Evolutionary conservation across 2,888 invertebrate species (phyloP).

Genomic region (Melanostoma scalare): DNA sequence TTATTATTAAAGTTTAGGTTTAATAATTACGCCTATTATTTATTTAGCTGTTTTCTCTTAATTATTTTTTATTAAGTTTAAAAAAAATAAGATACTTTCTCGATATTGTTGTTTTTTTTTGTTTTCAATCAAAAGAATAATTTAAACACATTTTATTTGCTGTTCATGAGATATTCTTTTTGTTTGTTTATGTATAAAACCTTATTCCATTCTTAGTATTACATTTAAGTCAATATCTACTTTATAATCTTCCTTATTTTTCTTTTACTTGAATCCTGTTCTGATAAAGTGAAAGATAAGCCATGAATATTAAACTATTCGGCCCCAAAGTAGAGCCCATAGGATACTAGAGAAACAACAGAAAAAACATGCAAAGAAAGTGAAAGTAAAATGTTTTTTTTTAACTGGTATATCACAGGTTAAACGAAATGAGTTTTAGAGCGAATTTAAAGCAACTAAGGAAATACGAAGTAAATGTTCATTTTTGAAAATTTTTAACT

Average conservation of each 20-base stretch:
- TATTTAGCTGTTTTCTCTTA: constrained; percentile 50
- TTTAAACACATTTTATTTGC: constrained; percentile 50
- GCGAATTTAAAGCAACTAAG: constrained; percentile 8
- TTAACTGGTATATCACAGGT: constrained; percentile 69
- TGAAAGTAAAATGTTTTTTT: constrained; percentile 3
- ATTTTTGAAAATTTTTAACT: constrained; percentile 6
- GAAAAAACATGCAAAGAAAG: not conserved
- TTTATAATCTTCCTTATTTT: constrained; percentile 32
- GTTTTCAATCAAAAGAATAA: constrained; percentile 35
- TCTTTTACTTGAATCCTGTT: constrained; percentile 61
- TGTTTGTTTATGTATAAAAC: constrained; percentile 52
- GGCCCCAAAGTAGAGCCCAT: not conserved
- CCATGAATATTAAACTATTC: not conserved
- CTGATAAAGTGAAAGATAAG: constrained; percentile 53
- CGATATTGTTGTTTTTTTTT: constrained; percentile 15
- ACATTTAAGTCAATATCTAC: constrained; percentile 56
- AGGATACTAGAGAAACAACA: not conserved
- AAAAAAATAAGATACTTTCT: constrained; percentile 45
- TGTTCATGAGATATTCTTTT: constrained; percentile 36
- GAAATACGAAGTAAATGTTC: not conserved
- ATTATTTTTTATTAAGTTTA: constrained; percentile 15
- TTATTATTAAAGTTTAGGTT: constrained; percentile 50
- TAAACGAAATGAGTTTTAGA: constrained; percentile 54
- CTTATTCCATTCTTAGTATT: constrained; percentile 65
- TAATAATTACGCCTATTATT: constrained; percentile 69